Base-by-base conservation (phyloP, 2,888 invertebrate genomes). In the Amaurobius ferox region DNA sequence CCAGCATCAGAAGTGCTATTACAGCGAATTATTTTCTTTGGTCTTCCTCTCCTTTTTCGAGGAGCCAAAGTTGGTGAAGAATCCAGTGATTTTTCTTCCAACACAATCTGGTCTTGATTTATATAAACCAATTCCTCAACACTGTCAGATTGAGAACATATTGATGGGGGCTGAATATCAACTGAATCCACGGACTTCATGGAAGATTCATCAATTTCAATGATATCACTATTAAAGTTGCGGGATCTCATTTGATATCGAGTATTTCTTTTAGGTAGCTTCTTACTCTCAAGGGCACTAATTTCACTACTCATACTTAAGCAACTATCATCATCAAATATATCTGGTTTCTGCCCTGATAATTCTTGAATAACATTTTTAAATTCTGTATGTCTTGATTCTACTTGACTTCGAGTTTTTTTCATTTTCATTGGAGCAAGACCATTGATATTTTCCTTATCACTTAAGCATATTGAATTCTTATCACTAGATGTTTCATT, bases 401-500 rank as follows among this genome's bases (percentile, higher is more conserved):
- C 85, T 11, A 39, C 16, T 23, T 85, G 85, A 29, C 55, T 71
- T 13, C 79, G 73, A 13, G 72, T 74, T 35, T 79, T 86, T 55
- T 71, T 79, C 35, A 48, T 30, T 74, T 79, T 79, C 3, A 74
- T 48, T 6, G 77, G 77, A 32, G 62, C 68, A 26, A 74, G 79
- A 7, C 48, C 74, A 79, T 67, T 78, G n/a, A 86, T 86, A 28
- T 86, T 86, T 68, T 86, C 86, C 16, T 86, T 86, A 39, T 86
- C 86, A 74, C 79, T 86, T 1, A 76, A 62, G 39, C 79, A 86
- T 0, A 70, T 55, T 23, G 86, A 86, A 64, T 74, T 79, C 29
- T 86, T 86, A 29, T 86, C 74, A 29, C 44, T 74, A 13, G 86
- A 64, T 11, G 48, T 29, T 74, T 79, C 79, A 23, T 19, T 55